Percentiles rank a stretch among this genome's conserved stretches.
These are phyloP conservation scores for Pelodiscus sinensis DNA, from an alignment of 2,113 vertebrate genomes.

Conservation along the genomic window DNA sequence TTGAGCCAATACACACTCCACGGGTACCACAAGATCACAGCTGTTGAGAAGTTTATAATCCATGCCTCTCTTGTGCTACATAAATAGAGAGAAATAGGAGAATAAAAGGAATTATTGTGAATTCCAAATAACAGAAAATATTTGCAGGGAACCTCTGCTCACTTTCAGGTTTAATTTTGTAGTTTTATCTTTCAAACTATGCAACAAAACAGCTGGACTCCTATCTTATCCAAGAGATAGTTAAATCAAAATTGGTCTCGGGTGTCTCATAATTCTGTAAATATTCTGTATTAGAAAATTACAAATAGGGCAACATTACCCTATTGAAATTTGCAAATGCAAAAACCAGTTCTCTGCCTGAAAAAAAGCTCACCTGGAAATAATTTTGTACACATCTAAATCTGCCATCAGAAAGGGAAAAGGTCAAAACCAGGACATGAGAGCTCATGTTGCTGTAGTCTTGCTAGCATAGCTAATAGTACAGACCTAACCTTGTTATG, in stretches of 20 bases:
- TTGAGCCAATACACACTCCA: neutral
- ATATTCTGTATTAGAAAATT: neutral
- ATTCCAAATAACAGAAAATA: constrained; percentile 30
- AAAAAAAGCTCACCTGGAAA: constrained; percentile 41
- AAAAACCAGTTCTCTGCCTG: neutral
- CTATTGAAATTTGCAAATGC: neutral
- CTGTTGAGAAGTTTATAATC: neutral
- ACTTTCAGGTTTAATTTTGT: constrained; percentile 32
- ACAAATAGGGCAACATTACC: neutral
- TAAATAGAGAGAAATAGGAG: neutral
- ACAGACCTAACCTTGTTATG: neutral
- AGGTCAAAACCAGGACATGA: constrained; percentile 12
- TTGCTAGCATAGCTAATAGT: neutral
- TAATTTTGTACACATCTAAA: constrained; percentile 29
- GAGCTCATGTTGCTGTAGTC: neutral
- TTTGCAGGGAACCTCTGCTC: neutral
- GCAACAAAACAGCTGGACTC: constrained; percentile 10
- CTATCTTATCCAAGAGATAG: neutral
- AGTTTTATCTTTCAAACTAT: constrained; percentile 10
- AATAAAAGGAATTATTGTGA: constrained; percentile 13
- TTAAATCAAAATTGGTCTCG: constrained; percentile 41
- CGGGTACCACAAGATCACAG: neutral
- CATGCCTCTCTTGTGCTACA: neutral
- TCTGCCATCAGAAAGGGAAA: constrained; percentile 22
- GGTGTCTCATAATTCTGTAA: neutral